Conservation (phyloP, 1,140 invertebrate genomes). For the Halesus radiatus region DNA sequence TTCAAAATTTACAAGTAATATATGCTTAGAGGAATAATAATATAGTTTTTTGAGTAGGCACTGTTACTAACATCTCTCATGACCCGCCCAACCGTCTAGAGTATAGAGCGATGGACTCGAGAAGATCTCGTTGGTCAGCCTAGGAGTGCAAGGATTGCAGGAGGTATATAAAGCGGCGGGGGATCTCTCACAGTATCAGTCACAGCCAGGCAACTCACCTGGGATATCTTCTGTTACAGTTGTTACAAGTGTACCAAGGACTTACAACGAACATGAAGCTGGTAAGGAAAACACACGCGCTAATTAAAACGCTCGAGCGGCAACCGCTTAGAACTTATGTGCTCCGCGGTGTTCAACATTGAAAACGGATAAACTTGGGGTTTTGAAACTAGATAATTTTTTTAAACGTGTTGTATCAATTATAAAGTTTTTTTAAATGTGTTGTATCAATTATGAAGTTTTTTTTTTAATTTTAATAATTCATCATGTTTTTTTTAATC, state of each 20-base stretch:
- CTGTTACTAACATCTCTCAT: neutral
- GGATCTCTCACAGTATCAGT: constrained; percentile 49
- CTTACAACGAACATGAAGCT: constrained; percentile 30
- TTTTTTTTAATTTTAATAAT: too few relatives aligned
- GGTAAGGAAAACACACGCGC: constrained; percentile 15
- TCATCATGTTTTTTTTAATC: too few relatives aligned
- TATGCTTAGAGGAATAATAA: too few relatives aligned
- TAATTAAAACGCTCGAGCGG: neutral
- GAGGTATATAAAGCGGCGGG: constrained; percentile 50
- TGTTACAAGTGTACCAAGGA: constrained; percentile 8
- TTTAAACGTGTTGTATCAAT: too few relatives aligned
- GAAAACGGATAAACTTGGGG: neutral
- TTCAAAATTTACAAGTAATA: too few relatives aligned
- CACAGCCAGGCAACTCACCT: constrained; percentile 43
- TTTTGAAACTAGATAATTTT: neutral
- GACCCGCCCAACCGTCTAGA: constrained; percentile 22
- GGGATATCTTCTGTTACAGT: constrained; percentile 12
- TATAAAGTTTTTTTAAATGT: too few relatives aligned
- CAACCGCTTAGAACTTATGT: neutral
- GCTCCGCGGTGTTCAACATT: neutral
- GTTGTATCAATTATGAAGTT: too few relatives aligned
- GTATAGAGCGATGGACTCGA: constrained; percentile 46
- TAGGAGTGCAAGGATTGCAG: constrained; percentile 47
- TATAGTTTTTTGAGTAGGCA: too few relatives aligned
- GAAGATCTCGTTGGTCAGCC: constrained; percentile 48